A percentile compares a stretch with the other conserved stretches of the same genome.
Evolutionary conservation across 2,113 vertebrate genomes (phyloP).

Genomic region (Acrocephalus kingi): DNA sequence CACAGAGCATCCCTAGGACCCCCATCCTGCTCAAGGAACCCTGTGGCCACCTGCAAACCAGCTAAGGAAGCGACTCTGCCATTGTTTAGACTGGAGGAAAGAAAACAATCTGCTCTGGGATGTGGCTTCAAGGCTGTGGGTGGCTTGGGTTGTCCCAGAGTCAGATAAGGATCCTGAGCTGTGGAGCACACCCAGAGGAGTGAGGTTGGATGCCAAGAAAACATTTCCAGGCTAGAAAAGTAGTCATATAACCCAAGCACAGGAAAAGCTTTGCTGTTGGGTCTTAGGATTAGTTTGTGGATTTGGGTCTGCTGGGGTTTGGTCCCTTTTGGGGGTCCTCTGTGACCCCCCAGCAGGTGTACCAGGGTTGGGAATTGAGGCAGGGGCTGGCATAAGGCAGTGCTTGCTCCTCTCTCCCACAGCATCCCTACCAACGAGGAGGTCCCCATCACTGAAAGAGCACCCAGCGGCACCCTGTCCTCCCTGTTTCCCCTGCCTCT

Average conservation of each 20-base stretch:
- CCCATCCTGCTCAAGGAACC: background rate
- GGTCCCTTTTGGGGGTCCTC: background rate
- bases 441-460: background rate
- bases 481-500: background rate
- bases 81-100: background rate
- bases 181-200: fast-evolving
- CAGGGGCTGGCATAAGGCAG: background rate
- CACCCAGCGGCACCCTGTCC: fast-evolving
- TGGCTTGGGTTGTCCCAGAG: background rate
- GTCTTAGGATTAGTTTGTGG: background rate
- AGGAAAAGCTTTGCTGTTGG: background rate
- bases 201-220: background rate
- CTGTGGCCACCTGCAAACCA: background rate
- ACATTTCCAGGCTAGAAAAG: background rate
- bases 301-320: background rate
- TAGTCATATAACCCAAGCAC: fast-evolving
- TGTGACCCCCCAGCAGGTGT: no score
- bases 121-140: background rate
- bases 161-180: background rate
- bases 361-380: background rate
- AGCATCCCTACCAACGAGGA: background rate
- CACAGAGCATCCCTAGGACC: background rate
- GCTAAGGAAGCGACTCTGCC: background rate
- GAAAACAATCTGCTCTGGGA: background rate
- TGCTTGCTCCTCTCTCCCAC: background rate